phyloP scores from a whole-genome alignment of 2,888 invertebrate genomes.

The Pollenia amentaria region DNA sequence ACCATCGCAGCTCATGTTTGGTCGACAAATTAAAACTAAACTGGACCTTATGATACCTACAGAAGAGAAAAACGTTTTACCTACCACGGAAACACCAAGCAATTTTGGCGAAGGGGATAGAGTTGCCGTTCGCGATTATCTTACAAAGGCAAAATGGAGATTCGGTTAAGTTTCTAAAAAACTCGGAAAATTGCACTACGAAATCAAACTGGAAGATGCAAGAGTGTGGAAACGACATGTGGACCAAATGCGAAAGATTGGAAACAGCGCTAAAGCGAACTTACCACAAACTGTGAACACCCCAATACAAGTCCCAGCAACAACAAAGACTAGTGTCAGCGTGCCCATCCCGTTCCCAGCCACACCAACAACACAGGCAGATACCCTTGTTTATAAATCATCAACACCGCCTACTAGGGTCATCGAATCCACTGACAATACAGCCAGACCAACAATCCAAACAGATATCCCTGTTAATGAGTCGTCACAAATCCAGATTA shows the following conservation, averaged over 20 bases:
- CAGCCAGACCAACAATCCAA: too few species aligned
- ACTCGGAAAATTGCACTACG: slow-evolving; percentile 53
- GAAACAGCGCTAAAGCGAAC: too few species aligned
- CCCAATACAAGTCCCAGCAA: too few species aligned
- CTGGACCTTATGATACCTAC: slow-evolving; percentile 34
- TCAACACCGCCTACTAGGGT: too few species aligned
- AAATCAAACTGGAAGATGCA: slow-evolving; percentile 53
- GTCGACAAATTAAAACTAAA: slow-evolving; percentile 33
- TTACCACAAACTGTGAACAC: too few species aligned
- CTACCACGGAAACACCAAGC: background rate
- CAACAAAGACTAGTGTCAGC: too few species aligned
- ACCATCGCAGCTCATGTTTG: slow-evolving; percentile 39
- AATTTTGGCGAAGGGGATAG: slow-evolving; percentile 45
- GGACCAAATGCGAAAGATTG: slow-evolving; percentile 46
- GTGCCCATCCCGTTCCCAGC: too few species aligned
- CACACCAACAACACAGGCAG: too few species aligned
- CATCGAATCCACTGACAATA: too few species aligned
- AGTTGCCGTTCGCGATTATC: slow-evolving; percentile 66
- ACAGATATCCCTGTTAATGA: too few species aligned
- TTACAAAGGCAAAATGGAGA: slow-evolving; percentile 64
- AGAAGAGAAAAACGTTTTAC: background rate
- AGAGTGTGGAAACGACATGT: slow-evolving; percentile 61
- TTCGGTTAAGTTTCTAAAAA: slow-evolving; percentile 43
- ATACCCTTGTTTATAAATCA: too few species aligned
- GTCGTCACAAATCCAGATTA: too few species aligned